Conservation (phyloP, 2,888 invertebrate species). For the Tipula vernalis region DNA sequence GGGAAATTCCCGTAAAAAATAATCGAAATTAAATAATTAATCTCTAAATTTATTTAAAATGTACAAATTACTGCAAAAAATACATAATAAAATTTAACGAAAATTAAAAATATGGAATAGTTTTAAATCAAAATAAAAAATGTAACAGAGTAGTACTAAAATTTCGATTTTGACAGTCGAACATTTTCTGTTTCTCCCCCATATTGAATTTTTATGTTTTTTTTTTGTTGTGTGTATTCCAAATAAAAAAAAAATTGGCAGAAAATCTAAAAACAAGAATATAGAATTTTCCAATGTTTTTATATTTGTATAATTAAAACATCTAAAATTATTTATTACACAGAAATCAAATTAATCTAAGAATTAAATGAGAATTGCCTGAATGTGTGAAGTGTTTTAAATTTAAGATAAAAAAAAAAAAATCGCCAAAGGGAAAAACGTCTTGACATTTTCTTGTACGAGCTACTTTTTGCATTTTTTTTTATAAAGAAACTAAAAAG, state of each 20-base stretch:
- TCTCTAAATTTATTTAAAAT: not conserved
- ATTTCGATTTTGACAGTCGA: not conserved
- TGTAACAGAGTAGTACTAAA: not conserved
- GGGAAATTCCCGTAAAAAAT: constrained; percentile 44
- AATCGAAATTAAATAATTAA: constrained; percentile 44
- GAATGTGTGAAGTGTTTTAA: not conserved
- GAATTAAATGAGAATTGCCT: not conserved
- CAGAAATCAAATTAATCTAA: not conserved
- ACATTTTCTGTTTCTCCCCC: not conserved
- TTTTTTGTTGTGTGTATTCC: not conserved
- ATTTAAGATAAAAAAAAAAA: not conserved
- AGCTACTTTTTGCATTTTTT: not conserved
- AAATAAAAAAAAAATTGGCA: not conserved
- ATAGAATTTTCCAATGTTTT: not conserved
- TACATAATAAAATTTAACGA: not conserved
- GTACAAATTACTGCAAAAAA: not conserved
- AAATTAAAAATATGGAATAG: not conserved
- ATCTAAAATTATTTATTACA: not conserved
- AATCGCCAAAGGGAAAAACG: not conserved
- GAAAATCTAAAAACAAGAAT: not conserved
- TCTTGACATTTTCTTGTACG: not conserved
- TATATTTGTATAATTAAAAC: not conserved
- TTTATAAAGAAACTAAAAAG: not conserved
- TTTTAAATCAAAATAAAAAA: not conserved
- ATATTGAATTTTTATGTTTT: not conserved